Conservation (phyloP, 2,113 vertebrate species). For the Chionodraco myersi region DNA sequence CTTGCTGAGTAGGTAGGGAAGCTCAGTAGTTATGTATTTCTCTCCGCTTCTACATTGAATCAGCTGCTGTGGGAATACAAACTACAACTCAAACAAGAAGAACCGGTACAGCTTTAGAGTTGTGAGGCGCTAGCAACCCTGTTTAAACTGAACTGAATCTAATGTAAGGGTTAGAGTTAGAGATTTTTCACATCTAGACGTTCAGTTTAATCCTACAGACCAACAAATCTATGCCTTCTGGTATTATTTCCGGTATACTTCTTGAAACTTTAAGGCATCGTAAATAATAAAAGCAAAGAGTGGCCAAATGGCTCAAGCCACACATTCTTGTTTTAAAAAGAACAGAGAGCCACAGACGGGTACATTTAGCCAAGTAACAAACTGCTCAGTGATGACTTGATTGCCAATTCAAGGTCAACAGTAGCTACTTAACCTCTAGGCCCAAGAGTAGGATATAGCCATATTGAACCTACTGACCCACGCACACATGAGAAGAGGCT, state of each 20-base stretch:
- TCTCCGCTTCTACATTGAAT: neutral
- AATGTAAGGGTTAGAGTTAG: neutral
- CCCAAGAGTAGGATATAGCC: conserved; percentile 28
- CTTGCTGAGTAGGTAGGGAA: conserved; percentile 31
- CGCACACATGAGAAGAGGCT: conserved; percentile 16
- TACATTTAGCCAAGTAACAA: conserved; percentile 31
- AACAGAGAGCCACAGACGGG: conserved; percentile 14
- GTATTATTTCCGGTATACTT: neutral
- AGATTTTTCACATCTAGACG: neutral
- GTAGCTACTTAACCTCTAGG: conserved; percentile 54
- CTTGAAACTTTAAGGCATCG: neutral
- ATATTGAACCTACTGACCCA: conserved; percentile 32
- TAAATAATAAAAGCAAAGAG: neutral
- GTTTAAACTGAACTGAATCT: neutral
- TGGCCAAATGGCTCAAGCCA: conserved; percentile 27
- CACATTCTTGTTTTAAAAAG: neutral
- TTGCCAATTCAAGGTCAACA: conserved; percentile 39
- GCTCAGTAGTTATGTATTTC: neutral
- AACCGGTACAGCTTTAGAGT: neutral
- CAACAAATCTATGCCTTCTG: neutral
- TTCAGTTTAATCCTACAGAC: neutral
- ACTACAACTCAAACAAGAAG: neutral
- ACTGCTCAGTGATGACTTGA: conserved; percentile 29
- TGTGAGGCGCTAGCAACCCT: neutral
- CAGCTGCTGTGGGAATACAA: neutral